Evolutionary conservation across 1,140 invertebrate genomes (phyloP).

Genomic region (Phenacoccus solenopsis): DNA sequence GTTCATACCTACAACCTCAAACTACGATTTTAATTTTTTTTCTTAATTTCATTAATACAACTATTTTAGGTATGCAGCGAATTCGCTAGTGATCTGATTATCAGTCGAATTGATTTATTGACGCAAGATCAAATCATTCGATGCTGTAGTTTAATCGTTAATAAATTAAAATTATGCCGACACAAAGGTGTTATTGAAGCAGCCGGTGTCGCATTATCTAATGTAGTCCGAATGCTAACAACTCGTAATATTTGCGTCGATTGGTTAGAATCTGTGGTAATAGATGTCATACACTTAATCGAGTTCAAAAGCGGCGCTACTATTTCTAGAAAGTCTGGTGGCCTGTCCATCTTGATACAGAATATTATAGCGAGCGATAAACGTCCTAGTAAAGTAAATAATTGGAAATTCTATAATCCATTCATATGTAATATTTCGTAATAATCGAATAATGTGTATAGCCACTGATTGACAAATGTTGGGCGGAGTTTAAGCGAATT

Average conservation of each 20-base stretch:
- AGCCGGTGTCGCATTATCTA: slow-evolving; percentile 45
- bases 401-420: no score
- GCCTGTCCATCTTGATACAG: slow-evolving; percentile 59
- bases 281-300: neutral
- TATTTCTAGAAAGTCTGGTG: slow-evolving; percentile 51
- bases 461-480: neutral
- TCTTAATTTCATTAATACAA: no score
- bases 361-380: slow-evolving; percentile 54
- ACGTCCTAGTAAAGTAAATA: slow-evolving; percentile 35
- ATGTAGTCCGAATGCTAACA: slow-evolving; percentile 29
- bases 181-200: slow-evolving; percentile 71
- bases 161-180: slow-evolving; percentile 52
- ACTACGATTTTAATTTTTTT: no score
- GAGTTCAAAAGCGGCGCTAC: slow-evolving; percentile 9
- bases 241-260: neutral
- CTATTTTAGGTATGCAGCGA: slow-evolving; percentile 39
- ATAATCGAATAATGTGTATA: neutral
- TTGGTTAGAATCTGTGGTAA: neutral
- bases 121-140: slow-evolving; percentile 31
- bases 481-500: neutral
- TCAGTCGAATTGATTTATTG: neutral
- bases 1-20: no score
- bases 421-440: neutral
- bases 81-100: slow-evolving; percentile 34
- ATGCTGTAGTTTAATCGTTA: slow-evolving; percentile 42